phyloP scores from a whole-genome alignment of 2,888 invertebrate genomes.

The Diogma glabrata region DNA sequence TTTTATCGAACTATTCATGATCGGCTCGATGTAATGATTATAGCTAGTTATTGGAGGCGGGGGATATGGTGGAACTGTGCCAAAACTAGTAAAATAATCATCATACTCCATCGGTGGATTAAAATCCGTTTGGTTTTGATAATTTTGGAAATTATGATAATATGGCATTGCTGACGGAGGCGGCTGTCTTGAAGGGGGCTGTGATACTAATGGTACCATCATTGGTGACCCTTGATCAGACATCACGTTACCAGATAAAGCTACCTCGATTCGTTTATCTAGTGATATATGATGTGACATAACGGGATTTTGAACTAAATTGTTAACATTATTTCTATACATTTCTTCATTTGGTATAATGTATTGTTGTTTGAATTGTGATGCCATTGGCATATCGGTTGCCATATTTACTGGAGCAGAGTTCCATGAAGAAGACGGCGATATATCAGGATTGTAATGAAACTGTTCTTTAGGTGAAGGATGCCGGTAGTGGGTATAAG shows the following conservation, averaged over 20 bases:
- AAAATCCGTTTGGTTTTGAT: not conserved
- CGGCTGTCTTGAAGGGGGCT: not conserved
- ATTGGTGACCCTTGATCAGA: not conserved
- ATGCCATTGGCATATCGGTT: not conserved
- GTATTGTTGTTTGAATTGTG: no score
- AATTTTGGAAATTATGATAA: no score
- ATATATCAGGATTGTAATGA: not conserved
- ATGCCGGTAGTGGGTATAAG: no score
- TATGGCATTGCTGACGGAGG: not conserved
- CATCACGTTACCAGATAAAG: no score
- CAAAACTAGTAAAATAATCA: no score
- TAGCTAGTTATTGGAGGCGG: not conserved
- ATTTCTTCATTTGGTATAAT: no score
- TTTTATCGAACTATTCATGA: not conserved
- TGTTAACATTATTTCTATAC: no score
- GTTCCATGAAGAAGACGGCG: conserved; percentile 5
- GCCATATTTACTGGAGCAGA: not conserved
- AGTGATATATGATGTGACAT: not conserved
- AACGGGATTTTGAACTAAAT: no score
- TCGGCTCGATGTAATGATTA: no score
- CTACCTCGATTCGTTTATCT: conserved; percentile 4
- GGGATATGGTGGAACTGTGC: not conserved
- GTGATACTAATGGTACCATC: not conserved
- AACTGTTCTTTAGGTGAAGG: not conserved
- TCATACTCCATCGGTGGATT: not conserved